Evolutionary conservation across 37 sponge, comb jelly and placozoan genomes (phyloP).

Genomic region (Cliona cf. orientalis): DNA sequence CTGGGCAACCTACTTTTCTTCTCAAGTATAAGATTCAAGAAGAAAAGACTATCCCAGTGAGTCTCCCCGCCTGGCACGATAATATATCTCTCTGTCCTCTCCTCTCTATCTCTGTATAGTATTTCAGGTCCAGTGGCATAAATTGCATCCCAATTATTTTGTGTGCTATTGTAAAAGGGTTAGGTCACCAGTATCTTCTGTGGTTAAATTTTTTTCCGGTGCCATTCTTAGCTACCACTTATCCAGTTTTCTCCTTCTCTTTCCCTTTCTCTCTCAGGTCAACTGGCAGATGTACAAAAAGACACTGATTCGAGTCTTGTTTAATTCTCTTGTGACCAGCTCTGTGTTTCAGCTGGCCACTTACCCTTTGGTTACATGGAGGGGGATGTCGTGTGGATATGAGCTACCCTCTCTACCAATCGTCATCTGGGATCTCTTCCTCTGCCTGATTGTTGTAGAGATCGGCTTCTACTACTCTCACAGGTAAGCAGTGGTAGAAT

Average conservation of each 20-base stretch:
- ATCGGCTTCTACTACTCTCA: slow-evolving; percentile 87
- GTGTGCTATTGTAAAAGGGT: too few species aligned
- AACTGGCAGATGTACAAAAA: slow-evolving; percentile 61
- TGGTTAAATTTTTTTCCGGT: too few species aligned
- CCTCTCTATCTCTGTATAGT: too few species aligned
- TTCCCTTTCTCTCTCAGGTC: slow-evolving; percentile 44
- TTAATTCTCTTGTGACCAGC: slow-evolving; percentile 68
- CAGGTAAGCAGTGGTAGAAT: slow-evolving; percentile 62
- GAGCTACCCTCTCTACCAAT: slow-evolving; percentile 77
- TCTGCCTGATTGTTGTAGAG: slow-evolving; percentile 67
- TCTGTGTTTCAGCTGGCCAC: slow-evolving; percentile 38
- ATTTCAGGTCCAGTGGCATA: too few species aligned
- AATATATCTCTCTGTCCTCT: too few species aligned
- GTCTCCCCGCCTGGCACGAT: not conserved
- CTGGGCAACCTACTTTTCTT: slow-evolving; percentile 69
- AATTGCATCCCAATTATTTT: too few species aligned
- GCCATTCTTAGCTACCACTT: too few species aligned
- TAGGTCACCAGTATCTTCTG: too few species aligned
- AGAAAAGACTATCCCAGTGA: slow-evolving; percentile 58
- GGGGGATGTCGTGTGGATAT: slow-evolving; percentile 50
- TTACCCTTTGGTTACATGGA: slow-evolving; percentile 55
- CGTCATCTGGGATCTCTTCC: slow-evolving; percentile 53
- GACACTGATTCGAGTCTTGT: slow-evolving; percentile 31
- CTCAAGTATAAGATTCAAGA: slow-evolving; percentile 91
- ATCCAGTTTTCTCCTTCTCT: too few species aligned